Percentiles rank a stretch among this genome's conserved stretches.
Evolutionary conservation across 2,113 vertebrate species (phyloP).

Genomic region (Hipposideros armiger): DNA sequence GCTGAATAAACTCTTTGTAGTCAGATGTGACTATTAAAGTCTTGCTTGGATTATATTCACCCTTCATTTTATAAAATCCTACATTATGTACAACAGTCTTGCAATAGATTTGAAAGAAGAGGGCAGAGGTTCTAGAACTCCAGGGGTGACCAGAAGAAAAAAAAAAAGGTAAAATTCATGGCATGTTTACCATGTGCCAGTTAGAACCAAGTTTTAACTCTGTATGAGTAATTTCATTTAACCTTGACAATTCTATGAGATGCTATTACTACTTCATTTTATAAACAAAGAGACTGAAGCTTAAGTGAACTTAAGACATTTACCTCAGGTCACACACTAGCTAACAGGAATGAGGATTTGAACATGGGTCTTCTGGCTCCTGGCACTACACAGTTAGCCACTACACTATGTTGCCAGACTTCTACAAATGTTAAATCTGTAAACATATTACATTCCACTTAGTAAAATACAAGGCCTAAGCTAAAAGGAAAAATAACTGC

Average conservation of each 20-base stretch:
- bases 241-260: not conserved
- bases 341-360: not conserved
- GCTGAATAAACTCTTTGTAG: not conserved
- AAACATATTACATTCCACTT: not conserved
- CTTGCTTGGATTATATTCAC: not conserved
- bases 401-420: not conserved
- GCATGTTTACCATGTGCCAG: not conserved
- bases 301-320: not conserved
- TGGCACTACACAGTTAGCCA: not conserved
- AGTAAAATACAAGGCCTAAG: not conserved
- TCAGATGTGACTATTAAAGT: not conserved
- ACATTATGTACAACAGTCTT: not conserved
- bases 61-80: slow-evolving; percentile 36
- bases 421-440: not conserved
- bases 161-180: not conserved
- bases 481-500: not conserved
- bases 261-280: not conserved
- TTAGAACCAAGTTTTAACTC: not conserved
- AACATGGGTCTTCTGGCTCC: not conserved
- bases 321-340: not conserved
- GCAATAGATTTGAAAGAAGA: not conserved
- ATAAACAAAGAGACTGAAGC: not conserved
- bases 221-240: not conserved
- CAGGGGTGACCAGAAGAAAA: not conserved
- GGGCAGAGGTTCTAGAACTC: not conserved